Conservation (phyloP, 2,113 vertebrate species). For the Campylomormyrus tamandua region DNA sequence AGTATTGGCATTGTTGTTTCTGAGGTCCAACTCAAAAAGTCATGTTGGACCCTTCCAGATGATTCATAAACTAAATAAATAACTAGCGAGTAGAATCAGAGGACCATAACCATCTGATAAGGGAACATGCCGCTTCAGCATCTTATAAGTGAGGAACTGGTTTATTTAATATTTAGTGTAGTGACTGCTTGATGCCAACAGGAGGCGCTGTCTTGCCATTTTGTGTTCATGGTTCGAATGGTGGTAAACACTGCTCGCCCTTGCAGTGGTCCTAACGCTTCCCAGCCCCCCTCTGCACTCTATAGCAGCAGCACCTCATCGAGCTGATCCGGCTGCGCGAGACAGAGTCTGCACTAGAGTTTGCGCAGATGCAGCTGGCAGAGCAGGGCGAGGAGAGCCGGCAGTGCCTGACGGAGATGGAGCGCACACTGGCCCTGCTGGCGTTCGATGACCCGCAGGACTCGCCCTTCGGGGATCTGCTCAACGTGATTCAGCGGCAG, state of each 20-base stretch:
- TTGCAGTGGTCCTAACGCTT: not conserved
- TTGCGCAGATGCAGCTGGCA: slow-evolving; percentile 93
- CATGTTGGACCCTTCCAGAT: not conserved
- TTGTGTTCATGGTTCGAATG: not conserved
- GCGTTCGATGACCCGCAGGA: slow-evolving; percentile 95
- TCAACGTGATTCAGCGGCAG: slow-evolving; percentile 96
- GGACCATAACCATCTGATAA: not conserved
- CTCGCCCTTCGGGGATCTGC: slow-evolving; percentile 91
- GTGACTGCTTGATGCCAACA: not conserved
- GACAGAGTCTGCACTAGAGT: slow-evolving; percentile 92
- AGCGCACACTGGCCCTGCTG: slow-evolving; percentile 85
- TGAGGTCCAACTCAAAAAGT: not conserved
- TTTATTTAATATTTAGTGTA: not conserved
- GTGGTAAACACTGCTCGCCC: not conserved
- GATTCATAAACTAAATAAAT: not conserved
- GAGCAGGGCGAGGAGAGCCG: slow-evolving; percentile 96
- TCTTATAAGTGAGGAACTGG: not conserved
- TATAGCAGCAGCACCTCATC: slow-evolving; percentile 93
- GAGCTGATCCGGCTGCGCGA: slow-evolving; percentile 94
- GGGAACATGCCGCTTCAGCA: not conserved
- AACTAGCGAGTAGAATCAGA: not conserved
- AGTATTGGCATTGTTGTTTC: not conserved
- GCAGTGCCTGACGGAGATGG: slow-evolving; percentile 96
- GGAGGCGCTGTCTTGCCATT: not conserved
- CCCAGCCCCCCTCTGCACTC: not conserved